phyloP scores from a whole-genome alignment of 2,797 vertebrate species.

The Bradypodion pumilum region DNA sequence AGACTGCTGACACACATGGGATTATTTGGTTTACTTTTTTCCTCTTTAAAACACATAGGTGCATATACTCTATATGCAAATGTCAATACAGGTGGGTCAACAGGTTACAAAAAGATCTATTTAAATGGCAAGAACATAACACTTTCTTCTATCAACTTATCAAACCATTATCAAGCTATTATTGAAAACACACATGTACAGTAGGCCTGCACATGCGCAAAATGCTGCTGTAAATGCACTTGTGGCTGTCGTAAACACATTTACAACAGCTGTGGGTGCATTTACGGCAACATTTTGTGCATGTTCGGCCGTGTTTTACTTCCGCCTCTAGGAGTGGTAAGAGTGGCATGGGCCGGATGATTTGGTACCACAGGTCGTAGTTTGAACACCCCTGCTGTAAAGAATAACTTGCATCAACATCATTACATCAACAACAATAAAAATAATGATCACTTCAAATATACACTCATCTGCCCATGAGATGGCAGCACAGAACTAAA shows the following conservation, averaged over 20 bases:
- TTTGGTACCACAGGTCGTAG: too few relatives aligned
- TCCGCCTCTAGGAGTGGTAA: too few relatives aligned
- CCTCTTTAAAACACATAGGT: background rate
- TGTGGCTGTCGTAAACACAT: too few relatives aligned
- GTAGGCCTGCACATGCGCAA: too few relatives aligned
- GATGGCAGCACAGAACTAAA: constrained; percentile 65
- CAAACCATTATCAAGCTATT: too few relatives aligned
- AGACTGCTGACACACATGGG: too few relatives aligned
- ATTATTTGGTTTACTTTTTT: background rate
- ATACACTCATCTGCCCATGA: constrained; percentile 52
- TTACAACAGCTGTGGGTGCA: too few relatives aligned
- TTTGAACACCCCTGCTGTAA: too few relatives aligned
- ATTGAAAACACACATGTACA: background rate
- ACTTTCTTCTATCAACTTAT: background rate
- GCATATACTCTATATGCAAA: background rate
- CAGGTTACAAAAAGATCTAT: background rate
- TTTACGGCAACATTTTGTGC: too few relatives aligned
- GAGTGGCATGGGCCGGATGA: too few relatives aligned
- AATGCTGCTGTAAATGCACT: too few relatives aligned
- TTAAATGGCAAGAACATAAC: background rate
- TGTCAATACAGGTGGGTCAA: background rate
- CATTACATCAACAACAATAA: background rate
- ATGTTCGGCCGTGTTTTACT: too few relatives aligned
- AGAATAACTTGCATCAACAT: background rate
- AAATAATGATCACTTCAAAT: background rate